Evolutionary conservation across 2,113 vertebrate species (phyloP), one percentile per base, ranked within the genome.

Genomic region (Hymenochirus boettgeri): DNA sequence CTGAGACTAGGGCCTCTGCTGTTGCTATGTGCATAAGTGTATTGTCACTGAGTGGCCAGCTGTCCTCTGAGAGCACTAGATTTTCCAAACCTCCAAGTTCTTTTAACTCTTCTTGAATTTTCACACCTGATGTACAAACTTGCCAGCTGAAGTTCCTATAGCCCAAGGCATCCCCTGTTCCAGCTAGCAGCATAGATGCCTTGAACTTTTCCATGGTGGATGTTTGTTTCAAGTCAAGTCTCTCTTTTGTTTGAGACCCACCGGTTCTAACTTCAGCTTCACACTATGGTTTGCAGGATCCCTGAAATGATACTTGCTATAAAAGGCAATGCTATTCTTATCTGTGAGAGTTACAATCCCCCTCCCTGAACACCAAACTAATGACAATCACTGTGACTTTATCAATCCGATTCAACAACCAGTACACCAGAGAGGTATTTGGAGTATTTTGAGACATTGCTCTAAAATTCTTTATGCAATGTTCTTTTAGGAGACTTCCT

Each of bases 21-120:
- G 96, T 99, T 27, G 90, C 89, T 82, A 97, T 87, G 77, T 92
- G 95, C 96, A 98, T 95, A 76, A 93, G 45, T 1, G 88, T 88
- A 71, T 92, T 92, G 75, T 92, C 90, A 56, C 96, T 97, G 64
- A 95, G 82, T 1, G 93, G 93, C 95, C 96, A 99, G 72, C 87
- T 89, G 27, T 93, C 90, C 0, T 83, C 74, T 3, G 92, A 91
- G 8, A 95, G 80, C 67, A 87, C 91, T 3, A 92, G 79, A 53
- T 81, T 86, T 42, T 71, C 90, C 1, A 96, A 84, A 31, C 92
- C 94, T 31, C 93, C 91, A 1, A 90, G 70, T 70, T 80, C 75
- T 1, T 77, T 88, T 73, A 95, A 82, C 66, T 94, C 92, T 71
- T 90, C 85, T 73, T 90, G 92, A 79, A 94, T 88, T 69, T 84